phyloP scores from a whole-genome alignment of 2,113 vertebrate species.

The Telmatochromis bifrenatus region DNA sequence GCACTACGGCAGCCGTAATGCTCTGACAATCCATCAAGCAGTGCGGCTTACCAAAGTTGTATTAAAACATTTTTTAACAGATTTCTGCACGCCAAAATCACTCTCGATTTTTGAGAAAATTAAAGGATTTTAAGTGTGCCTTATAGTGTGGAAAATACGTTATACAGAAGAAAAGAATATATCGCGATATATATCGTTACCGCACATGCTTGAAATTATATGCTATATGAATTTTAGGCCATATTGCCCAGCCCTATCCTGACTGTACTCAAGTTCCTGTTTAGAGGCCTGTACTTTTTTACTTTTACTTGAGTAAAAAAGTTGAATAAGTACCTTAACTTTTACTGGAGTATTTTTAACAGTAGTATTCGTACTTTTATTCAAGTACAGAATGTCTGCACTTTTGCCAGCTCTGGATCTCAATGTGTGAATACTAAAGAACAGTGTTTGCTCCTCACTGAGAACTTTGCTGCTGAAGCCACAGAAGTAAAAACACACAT shows the following conservation, averaged over 20 bases:
- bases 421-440: not conserved
- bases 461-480: not conserved
- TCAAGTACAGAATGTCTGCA: not conserved
- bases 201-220: too few relatives aligned
- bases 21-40: too few relatives aligned
- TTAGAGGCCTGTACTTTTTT: not conserved
- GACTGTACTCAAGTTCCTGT: not conserved
- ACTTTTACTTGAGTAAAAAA: not conserved
- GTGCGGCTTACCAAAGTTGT: fast-evolving
- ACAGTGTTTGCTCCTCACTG: not conserved
- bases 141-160: too few relatives aligned
- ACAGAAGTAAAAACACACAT: not conserved
- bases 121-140: too few relatives aligned
- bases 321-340: not conserved
- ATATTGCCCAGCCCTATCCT: not conserved
- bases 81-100: too few relatives aligned
- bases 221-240: too few relatives aligned
- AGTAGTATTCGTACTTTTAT: not conserved
- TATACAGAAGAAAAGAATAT: too few relatives aligned
- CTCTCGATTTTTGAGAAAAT: too few relatives aligned
- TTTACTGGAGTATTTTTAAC: not conserved
- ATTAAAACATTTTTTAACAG: too few relatives aligned
- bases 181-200: too few relatives aligned
- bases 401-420: not conserved
- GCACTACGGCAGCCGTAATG: fast-evolving